Base-by-base conservation (phyloP, 2,113 vertebrate genomes). In the Chascanopsetta lugubris region DNA sequence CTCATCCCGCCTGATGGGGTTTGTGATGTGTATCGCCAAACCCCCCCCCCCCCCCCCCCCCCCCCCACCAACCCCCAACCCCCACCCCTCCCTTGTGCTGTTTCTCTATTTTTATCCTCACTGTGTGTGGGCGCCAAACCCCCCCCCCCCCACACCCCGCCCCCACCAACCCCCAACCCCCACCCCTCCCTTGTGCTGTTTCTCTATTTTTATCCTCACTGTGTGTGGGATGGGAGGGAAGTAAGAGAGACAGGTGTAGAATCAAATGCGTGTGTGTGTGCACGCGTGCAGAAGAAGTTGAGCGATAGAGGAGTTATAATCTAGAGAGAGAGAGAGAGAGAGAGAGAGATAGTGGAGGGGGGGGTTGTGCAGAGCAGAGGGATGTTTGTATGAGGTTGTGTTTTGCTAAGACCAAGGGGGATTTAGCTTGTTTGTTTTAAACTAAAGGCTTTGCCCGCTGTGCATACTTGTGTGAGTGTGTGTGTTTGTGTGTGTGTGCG, bases 161-260 rank as follows among this genome's bases (percentile, higher is more conserved):
- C n/a, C n/a, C n/a, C n/a, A n/a, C n/a, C n/a, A n/a, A n/a, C n/a
- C n/a, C n/a, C n/a, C n/a, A n/a, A n/a, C n/a, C 30, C 63, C 72
- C 80, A 70, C 74, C 72, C 74, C 67, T 57, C 77, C 80, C 75
- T 56, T 11, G 2, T 63, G 85, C 83, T 46, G 75, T 72, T 76
- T 80, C 79, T 87, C 86, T 90, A 88, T 90, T 85, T 90, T 89
- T 88, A 88, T 85, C 89, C 82, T 77, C 79, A 40, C 80, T 70
- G 73, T 88, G 85, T 88, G 85, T 87, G 89, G 84, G 87, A 85
- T 69, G 77, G 72, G 61, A 85, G 63, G 75, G 75, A 70, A 84
- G 72, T 75, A 30, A 61, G 84, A 86, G 87, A 78, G 84, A 86
- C 84, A 89, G 80, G 87, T 91, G 89, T 90, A 86, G 47, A 83